Evolutionary conservation across 1,140 invertebrate species (phyloP).

Genomic region (Bathynomus jamesi): DNA sequence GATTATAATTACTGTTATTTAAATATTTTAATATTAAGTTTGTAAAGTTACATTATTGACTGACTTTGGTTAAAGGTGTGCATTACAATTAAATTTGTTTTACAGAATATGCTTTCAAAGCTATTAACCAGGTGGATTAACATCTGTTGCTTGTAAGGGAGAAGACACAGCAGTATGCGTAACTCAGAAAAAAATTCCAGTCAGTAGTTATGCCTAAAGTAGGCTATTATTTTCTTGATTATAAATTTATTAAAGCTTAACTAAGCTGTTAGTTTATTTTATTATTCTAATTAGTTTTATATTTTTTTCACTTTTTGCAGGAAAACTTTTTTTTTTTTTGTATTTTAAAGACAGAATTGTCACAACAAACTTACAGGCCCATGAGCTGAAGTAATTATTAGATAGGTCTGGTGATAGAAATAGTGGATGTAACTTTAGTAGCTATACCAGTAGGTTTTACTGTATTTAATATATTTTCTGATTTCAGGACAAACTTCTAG

Average conservation of each 20-base stretch:
- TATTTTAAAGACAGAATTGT: too few relatives aligned
- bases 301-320: neutral
- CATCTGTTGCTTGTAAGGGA: conserved; percentile 92
- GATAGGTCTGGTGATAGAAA: too few relatives aligned
- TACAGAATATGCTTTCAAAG: conserved; percentile 98
- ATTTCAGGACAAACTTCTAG: conserved; percentile 77
- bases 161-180: conserved; percentile 87
- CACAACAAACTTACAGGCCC: too few relatives aligned
- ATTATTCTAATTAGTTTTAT: neutral
- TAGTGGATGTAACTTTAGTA: too few relatives aligned
- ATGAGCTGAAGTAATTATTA: too few relatives aligned
- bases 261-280: neutral
- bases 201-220: conserved; percentile 38
- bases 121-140: conserved; percentile 96
- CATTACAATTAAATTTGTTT: too few relatives aligned
- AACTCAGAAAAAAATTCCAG: conserved; percentile 95
- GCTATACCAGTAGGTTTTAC: too few relatives aligned
- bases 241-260: neutral
- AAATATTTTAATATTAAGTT: too few relatives aligned
- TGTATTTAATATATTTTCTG: neutral
- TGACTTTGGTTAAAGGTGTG: too few relatives aligned
- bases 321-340: neutral
- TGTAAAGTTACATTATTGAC: too few relatives aligned
- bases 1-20: too few relatives aligned
- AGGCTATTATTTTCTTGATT: conserved; percentile 16